Percentiles rank a stretch among this genome's conserved stretches.
These are phyloP conservation scores for Bradysia coprophila DNA, from an alignment of 1,140 invertebrate genomes.

Conservation along the genomic window DNA sequence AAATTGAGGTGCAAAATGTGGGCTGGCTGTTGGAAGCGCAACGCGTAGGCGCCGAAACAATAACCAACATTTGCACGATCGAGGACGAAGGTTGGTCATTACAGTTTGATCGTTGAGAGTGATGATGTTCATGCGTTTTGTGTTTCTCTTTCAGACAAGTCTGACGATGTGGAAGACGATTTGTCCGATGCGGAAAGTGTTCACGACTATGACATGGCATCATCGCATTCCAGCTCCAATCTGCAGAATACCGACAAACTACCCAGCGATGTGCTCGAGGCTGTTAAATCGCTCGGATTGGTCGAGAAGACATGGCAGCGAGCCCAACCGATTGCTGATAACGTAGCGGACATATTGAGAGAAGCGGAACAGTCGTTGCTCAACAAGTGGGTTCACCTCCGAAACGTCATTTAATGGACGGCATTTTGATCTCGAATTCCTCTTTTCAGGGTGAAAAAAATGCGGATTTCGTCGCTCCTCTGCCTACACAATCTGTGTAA, in stretches of 20 bases:
- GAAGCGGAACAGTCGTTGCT: slow-evolving; percentile 3
- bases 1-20: slow-evolving; percentile 26
- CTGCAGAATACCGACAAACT: slow-evolving; percentile 13
- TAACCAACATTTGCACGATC: slow-evolving; percentile 46
- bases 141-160: slow-evolving; percentile 1
- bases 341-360: slow-evolving; percentile 6
- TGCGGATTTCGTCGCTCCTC: slow-evolving; percentile 12
- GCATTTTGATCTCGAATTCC: not conserved
- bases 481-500: slow-evolving; percentile 16
- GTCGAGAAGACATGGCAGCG: slow-evolving; percentile 10
- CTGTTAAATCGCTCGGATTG: slow-evolving; percentile 9
- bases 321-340: slow-evolving; percentile 10
- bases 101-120: not conserved
- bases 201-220: slow-evolving; percentile 12
- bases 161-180: slow-evolving; percentile 10
- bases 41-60: slow-evolving; percentile 42
- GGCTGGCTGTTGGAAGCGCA: slow-evolving; percentile 37
- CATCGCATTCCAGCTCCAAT: slow-evolving; percentile 11
- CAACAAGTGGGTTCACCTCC: slow-evolving; percentile 6
- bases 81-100: slow-evolving; percentile 27
- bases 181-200: slow-evolving; percentile 15
- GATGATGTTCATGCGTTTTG: not conserved
- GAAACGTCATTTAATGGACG: not conserved
- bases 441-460: slow-evolving; percentile 5
- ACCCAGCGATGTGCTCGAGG: slow-evolving; percentile 10